These are phyloP conservation scores for Rhynchomys soricoides DNA, from an alignment of 2,113 vertebrate genomes.

Conservation along the genomic window DNA sequence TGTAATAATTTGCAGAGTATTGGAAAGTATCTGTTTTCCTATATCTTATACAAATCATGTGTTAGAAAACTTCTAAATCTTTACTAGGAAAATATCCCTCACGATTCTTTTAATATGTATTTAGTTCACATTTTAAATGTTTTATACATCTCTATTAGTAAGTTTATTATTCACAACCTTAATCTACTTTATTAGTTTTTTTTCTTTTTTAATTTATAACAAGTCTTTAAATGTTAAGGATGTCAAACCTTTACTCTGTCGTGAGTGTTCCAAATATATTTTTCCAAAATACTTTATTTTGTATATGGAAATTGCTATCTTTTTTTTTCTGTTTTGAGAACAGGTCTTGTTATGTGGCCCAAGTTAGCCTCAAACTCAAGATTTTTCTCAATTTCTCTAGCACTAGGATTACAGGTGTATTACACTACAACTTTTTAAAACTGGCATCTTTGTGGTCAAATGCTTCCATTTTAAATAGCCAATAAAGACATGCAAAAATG, in stretches of 20 bases:
- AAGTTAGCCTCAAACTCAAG: not conserved
- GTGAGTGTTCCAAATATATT: slow-evolving; percentile 24
- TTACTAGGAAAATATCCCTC: slow-evolving; percentile 12
- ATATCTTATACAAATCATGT: not conserved
- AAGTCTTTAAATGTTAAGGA: slow-evolving; percentile 19
- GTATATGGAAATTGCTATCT: not conserved
- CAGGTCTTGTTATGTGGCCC: not conserved
- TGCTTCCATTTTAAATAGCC: not conserved
- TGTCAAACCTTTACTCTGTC: slow-evolving; percentile 21
- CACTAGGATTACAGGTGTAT: not conserved
- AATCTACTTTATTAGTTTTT: slow-evolving; percentile 47
- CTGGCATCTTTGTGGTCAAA: not conserved
- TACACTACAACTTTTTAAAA: not conserved
- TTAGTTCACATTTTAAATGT: slow-evolving; percentile 40
- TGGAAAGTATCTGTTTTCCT: not conserved
- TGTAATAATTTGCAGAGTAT: slow-evolving; percentile 4
- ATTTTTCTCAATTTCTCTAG: not conserved
- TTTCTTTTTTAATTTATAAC: slow-evolving; percentile 44
- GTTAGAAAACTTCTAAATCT: slow-evolving; percentile 16
- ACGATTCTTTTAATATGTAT: slow-evolving; percentile 47
- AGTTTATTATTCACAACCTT: slow-evolving; percentile 17
- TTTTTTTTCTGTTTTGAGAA: not conserved
- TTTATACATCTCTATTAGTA: slow-evolving; percentile 20
- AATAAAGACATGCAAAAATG: not conserved
- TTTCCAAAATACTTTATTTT: slow-evolving; percentile 15